Evolutionary conservation across 2,888 invertebrate genomes (phyloP).

Genomic region (Rotaria socialis): DNA sequence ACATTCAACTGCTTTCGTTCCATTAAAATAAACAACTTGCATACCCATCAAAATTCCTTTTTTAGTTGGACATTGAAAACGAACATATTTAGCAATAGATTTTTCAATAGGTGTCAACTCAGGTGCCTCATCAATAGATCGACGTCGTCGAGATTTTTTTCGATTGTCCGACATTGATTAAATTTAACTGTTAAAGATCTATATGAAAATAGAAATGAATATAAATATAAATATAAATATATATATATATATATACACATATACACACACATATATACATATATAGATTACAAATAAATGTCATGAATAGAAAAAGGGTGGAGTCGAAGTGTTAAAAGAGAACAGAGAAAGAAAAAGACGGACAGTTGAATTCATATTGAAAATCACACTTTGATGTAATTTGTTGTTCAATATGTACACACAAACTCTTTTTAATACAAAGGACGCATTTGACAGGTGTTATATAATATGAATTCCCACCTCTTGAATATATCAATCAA

Average conservation of each 20-base stretch:
- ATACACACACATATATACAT: neutral
- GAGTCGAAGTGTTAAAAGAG: neutral
- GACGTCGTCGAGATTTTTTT: conserved; percentile 15
- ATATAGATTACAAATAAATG: conserved; percentile 6
- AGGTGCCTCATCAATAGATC: neutral
- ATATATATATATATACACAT: neutral
- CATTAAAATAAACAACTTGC: conserved; percentile 91
- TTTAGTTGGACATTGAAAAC: conserved; percentile 85
- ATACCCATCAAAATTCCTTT: conserved; percentile 92
- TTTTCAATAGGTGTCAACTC: conserved; percentile 75
- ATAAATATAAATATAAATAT: neutral
- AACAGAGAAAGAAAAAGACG: neutral
- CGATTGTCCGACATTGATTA: conserved; percentile 37
- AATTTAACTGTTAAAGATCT: conserved; percentile 18
- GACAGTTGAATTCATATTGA: conserved; percentile 25
- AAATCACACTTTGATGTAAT: conserved; percentile 29
- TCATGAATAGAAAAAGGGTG: neutral
- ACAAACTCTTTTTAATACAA: conserved; percentile 5
- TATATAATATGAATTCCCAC: conserved; percentile 7
- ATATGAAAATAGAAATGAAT: neutral
- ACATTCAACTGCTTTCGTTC: conserved; percentile 61
- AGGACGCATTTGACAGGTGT: conserved; percentile 20
- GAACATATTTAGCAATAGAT: conserved; percentile 85
- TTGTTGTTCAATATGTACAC: conserved; percentile 29
- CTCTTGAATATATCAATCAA: conserved; percentile 26